These are phyloP conservation scores for Polymixis lichenea DNA, from an alignment of 2,888 invertebrate species.

Conservation along the genomic window DNA sequence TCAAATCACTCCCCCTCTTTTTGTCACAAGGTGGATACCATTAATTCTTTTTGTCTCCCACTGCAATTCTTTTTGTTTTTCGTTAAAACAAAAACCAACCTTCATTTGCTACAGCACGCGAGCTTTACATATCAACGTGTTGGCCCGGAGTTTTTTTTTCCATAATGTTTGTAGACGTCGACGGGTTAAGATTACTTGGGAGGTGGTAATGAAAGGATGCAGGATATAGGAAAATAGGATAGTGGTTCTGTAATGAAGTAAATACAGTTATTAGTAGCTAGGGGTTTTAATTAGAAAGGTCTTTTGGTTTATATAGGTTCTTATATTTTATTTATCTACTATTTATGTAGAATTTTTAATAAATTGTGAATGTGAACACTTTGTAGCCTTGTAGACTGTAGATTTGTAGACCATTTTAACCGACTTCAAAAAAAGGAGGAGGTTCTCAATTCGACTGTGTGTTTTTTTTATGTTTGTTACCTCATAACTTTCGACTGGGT, in stretches of 20 bases:
- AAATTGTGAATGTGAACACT: too few relatives aligned
- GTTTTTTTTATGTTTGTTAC: too few relatives aligned
- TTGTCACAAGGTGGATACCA: slow-evolving; percentile 68
- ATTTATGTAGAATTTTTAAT: too few relatives aligned
- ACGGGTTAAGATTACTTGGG: slow-evolving; percentile 61
- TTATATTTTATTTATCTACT: too few relatives aligned
- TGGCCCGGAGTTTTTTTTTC: slow-evolving; percentile 51
- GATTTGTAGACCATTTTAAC: too few relatives aligned
- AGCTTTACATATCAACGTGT: slow-evolving; percentile 69
- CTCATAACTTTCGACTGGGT: too few relatives aligned
- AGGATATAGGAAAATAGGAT: slow-evolving; percentile 17
- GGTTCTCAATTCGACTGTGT: too few relatives aligned
- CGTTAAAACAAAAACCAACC: slow-evolving; percentile 61
- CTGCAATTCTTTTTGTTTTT: slow-evolving; percentile 62
- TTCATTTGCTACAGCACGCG: slow-evolving; percentile 67
- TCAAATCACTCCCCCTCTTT: slow-evolving; percentile 68
- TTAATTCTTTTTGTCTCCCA: slow-evolving; percentile 75
- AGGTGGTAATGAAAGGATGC: slow-evolving; percentile 56
- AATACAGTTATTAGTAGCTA: slow-evolving; percentile 17
- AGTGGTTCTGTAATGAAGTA: slow-evolving; percentile 34
- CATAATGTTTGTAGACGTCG: slow-evolving; percentile 53
- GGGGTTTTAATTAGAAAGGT: slow-evolving; percentile 23
- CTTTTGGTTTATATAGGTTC: too few relatives aligned
- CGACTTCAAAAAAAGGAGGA: too few relatives aligned
- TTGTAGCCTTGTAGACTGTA: too few relatives aligned